Conservation (phyloP, 2,797 vertebrate genomes). For the Chiloscyllium punctatum region DNA sequence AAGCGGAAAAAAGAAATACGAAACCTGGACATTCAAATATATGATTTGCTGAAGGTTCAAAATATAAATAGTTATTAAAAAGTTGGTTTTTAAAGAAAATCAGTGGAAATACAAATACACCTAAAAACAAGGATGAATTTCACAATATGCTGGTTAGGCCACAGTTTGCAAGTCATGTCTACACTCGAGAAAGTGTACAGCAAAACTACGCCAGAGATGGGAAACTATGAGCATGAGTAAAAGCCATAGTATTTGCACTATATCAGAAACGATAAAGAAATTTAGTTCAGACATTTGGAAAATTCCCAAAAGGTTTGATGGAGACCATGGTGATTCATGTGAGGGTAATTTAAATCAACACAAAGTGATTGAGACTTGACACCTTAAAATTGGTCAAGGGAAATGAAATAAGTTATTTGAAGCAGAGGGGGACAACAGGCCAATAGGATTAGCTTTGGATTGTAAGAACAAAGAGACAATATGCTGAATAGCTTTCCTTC, state of each 20-base stretch:
- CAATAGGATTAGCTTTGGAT: not conserved
- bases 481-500: not conserved
- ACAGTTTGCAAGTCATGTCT: too few relatives aligned
- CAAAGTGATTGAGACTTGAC: too few relatives aligned
- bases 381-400: not conserved
- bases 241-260: not conserved
- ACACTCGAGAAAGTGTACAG: not conserved
- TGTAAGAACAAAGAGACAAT: not conserved
- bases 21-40: too few relatives aligned
- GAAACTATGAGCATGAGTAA: not conserved
- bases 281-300: not conserved
- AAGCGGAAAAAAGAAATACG: too few relatives aligned
- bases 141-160: too few relatives aligned
- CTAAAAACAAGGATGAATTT: not conserved
- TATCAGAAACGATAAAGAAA: not conserved
- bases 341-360: too few relatives aligned
- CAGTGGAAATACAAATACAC: too few relatives aligned
- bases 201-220: not conserved
- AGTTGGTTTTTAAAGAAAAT: too few relatives aligned
- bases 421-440: not conserved
- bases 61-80: too few relatives aligned
- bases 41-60: too few relatives aligned
- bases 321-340: not conserved
- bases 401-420: not conserved
- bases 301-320: not conserved